Base-by-base conservation (phyloP, 2,888 invertebrate species). In the Eilema sororculum region DNA sequence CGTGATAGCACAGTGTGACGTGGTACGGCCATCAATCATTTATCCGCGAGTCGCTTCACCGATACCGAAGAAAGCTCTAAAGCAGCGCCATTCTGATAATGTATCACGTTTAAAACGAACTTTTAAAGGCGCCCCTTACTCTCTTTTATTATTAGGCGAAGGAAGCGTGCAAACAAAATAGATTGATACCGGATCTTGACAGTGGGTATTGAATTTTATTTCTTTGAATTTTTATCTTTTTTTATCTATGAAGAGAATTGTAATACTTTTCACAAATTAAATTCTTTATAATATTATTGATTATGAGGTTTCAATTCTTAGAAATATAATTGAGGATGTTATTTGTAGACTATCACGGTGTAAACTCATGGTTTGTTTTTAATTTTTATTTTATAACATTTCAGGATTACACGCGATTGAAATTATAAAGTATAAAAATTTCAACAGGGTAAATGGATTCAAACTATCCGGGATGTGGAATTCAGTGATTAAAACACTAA, bases 61-160 rank as follows among this genome's bases (percentile, higher is more conserved):
- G 87, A 87, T 91, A 94, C 92, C 90, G 86, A 87, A 89, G 89
- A 94, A 94, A 92, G 93, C 94, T 95, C 87, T 94, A 93, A 91
- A 88, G 89, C 91, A 87, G 88, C 88, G 88, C 88, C 90, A 88
- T 89, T 89, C 89, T 90, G 86, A 92, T 94, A 94, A 94, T 94
- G 91, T 93, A 93, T 93, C 89, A 92, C 92, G 87, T 90, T 93
- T 91, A 91, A 93, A 94, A 91, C 84, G 86, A 86, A 90, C 90
- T 92, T 91, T 91, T 88, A 90, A 93, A 92, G 88, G 86, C 88
- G 87, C 86, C 87, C 88, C 85, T 77, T 78, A 81, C 76, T 79
- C 79, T 85, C 81, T 82, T 87, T 88, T 88, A 90, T 91, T 90
- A 90, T 72, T 65, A 84, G 76, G 81, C 80, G 83, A 86, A 86